Base-by-base conservation (phyloP, 2,888 invertebrate genomes). In the Cheilosia grossa region DNA sequence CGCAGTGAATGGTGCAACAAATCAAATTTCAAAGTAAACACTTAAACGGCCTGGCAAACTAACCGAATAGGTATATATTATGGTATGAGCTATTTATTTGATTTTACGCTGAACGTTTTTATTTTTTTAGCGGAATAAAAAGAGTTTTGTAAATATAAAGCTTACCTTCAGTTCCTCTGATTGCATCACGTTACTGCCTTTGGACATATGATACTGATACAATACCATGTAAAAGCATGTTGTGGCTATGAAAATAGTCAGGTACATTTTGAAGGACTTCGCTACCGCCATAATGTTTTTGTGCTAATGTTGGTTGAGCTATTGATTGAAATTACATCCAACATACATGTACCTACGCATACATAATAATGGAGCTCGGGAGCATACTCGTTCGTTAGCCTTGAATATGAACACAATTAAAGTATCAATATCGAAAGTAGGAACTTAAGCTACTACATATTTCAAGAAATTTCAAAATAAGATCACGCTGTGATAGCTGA, bases 201-300 rank as follows among this genome's bases (percentile, higher is more conserved):
- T 93, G 86, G 94, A 94, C 89, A 94, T 91, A 89, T 94, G 94
- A 90, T 94, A 95, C 90, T 95, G 95, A 90, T 94, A 94, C 89
- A 95, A 92, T 80, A 91, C 90, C 91, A 91, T 91, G 88, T 94
- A 93, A 89, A 95, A 93, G 90, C 94, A 94, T 87, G 93, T 93
- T 89, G 94, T 94, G 86, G 91, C 91, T 90, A 94, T 91, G 90
- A 95, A 92, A 90, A 94, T 93, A 88, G 94, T 92, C 91, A 94
- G 93, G 93, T 94, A 94, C 93, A 95, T 93, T 93, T 94, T 94
- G 90, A 93, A 93, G 88, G 93, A 93, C 90, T 93, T 93, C 91
- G 92, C 93, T 93, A 94, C 82, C 66, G 89, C 90, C 91, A 91
- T 91, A 87, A 89, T 91, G 72, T 78, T 2, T 54, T 77, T 54